These are phyloP conservation scores for Pholis gunnellus DNA, from an alignment of 2,113 vertebrate genomes.

Conservation along the genomic window DNA sequence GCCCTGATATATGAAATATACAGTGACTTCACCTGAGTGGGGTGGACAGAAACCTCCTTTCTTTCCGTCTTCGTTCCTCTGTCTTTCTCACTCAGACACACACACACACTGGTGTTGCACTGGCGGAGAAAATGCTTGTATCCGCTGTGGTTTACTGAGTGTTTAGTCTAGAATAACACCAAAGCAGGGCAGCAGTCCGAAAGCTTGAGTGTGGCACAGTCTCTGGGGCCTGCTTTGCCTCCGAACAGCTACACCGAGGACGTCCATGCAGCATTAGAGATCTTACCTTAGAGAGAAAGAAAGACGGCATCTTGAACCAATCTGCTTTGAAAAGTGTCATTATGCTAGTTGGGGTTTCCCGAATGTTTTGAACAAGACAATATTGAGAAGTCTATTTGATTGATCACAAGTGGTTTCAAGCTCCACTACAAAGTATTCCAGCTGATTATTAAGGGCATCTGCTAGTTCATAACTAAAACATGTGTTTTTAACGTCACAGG, in stretches of 20 bases:
- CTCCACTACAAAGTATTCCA: background rate
- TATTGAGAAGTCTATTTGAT: constrained; percentile 13
- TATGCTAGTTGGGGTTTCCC: background rate
- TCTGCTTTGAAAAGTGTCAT: background rate
- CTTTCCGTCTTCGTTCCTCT: background rate
- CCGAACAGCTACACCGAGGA: constrained; percentile 12
- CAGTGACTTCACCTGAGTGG: background rate
- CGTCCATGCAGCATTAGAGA: background rate
- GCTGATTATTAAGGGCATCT: background rate
- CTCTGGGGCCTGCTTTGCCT: constrained; percentile 21
- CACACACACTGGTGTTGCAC: constrained; percentile 2
- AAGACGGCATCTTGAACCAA: constrained; percentile 1
- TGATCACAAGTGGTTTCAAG: background rate
- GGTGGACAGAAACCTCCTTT: background rate
- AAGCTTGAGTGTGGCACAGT: constrained; percentile 57
- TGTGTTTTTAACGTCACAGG: background rate
- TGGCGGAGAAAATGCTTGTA: constrained; percentile 48
- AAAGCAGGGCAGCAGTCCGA: constrained; percentile 31
- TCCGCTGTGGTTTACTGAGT: constrained; percentile 50
- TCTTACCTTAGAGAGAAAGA: background rate
- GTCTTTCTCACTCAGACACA: background rate
- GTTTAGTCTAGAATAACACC: constrained; percentile 70
- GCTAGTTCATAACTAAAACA: background rate
- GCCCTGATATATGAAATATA: background rate
- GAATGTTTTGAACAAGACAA: constrained; percentile 4